phyloP scores from a whole-genome alignment of 2,113 vertebrate species.

The Periophthalmodon schlosseri region DNA sequence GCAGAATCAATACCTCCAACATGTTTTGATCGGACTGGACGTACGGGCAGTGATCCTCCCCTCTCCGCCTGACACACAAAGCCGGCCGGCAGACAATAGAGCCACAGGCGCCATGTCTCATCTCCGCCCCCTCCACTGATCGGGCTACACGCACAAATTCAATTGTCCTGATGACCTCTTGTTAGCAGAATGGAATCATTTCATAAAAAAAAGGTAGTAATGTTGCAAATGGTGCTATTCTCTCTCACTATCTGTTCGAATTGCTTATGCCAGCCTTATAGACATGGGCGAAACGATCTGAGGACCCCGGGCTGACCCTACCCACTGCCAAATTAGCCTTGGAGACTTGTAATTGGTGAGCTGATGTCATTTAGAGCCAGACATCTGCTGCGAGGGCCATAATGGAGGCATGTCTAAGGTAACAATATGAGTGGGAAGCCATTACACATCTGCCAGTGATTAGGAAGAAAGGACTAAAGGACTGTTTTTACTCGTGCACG shows the following conservation, averaged over 20 bases:
- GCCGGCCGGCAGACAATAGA: constrained; percentile 17
- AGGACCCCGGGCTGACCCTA: constrained; percentile 61
- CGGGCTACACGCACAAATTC: constrained; percentile 62
- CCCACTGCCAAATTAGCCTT: constrained; percentile 64
- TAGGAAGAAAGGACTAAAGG: constrained; percentile 48
- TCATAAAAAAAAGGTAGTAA: constrained; percentile 48
- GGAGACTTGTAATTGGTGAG: constrained; percentile 71
- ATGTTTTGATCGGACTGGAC: constrained; percentile 44
- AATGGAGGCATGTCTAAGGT: constrained; percentile 68
- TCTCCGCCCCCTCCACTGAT: constrained; percentile 44
- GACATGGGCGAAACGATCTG: constrained; percentile 49
- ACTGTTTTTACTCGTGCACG: constrained; percentile 37
- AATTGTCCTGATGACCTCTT: constrained; percentile 72
- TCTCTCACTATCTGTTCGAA: constrained; percentile 46
- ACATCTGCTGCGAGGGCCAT: constrained; percentile 63
- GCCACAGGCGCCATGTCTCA: constrained; percentile 46
- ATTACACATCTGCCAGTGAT: constrained; percentile 66
- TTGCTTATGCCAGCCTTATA: constrained; percentile 23
- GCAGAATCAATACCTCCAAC: constrained; percentile 47
- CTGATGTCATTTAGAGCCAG: constrained; percentile 71
- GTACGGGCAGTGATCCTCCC: constrained; percentile 32
- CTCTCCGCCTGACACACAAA: constrained; percentile 8
- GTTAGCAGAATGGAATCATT: constrained; percentile 65
- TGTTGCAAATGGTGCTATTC: constrained; percentile 56
- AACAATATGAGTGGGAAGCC: constrained; percentile 67